phyloP scores from a whole-genome alignment of 2,113 vertebrate species.

The Nesospiza acunhae region DNA sequence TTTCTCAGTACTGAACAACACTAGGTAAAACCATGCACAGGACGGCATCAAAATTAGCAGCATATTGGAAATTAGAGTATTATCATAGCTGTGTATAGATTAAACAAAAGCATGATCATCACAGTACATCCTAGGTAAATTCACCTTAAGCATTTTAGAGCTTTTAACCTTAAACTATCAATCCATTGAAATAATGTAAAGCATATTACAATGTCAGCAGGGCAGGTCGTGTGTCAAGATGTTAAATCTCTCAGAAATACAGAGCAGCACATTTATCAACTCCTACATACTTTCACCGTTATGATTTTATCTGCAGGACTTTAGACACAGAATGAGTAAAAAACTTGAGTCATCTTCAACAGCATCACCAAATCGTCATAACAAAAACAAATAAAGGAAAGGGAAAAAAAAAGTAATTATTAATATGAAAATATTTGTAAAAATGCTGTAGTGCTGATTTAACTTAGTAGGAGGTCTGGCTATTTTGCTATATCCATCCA shows the following conservation, averaged over 20 bases:
- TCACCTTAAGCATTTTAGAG: background rate
- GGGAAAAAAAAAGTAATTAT: rapidly evolving
- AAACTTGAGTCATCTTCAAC: background rate
- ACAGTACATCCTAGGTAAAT: background rate
- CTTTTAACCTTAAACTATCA: background rate
- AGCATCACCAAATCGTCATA: background rate
- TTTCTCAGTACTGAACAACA: background rate
- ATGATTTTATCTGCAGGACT: background rate
- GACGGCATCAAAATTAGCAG: background rate
- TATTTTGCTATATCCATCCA: background rate
- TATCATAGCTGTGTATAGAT: background rate
- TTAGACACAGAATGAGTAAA: background rate
- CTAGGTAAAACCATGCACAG: background rate
- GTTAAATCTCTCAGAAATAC: background rate
- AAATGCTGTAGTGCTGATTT: background rate
- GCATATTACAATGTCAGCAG: background rate
- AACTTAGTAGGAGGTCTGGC: background rate
- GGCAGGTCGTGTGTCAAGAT: background rate
- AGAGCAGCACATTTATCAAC: background rate
- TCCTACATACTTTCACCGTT: background rate
- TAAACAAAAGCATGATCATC: background rate
- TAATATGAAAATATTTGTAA: background rate
- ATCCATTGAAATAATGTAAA: background rate
- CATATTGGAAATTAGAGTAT: background rate
- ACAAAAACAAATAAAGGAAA: background rate